Evolutionary conservation across 2,888 invertebrate species (phyloP), one percentile per base, ranked within the genome.

Genomic region (Operophtera brumata): DNA sequence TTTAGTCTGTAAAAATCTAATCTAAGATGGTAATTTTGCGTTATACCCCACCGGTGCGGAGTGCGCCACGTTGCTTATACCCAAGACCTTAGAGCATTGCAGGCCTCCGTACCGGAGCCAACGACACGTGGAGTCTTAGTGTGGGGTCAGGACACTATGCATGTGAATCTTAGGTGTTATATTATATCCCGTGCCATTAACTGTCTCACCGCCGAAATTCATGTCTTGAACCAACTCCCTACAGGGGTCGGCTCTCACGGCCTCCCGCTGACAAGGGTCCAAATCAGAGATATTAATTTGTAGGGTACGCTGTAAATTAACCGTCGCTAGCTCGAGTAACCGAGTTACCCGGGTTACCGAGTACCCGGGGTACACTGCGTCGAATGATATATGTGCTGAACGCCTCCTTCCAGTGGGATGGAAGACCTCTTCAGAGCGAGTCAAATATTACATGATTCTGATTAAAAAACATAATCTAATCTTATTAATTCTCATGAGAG

Each of bases 261-360:
- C 68, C 69, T 67, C 57, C 37, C 75, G 82, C 78, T 87, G 88
- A 89, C 87, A 85, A 84, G 88, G 87, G 87, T 87, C 84, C 79
- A 80, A 87, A 88, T 88, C 85, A 81, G 84, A 85, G 86, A 86
- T 88, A 88, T 88, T 88, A 88, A 88, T 89, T 87, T 86, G 86
- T 84, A 81, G 81, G 83, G 82, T 69, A 73, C 80, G 76, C 75
- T 85, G 84, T 85, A 86, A 86, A 87, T 88, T 86, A 86, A 86
- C 83, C 81, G 81, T 73, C 79, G 79, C 77, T 76, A 76, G 77
- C 72, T 54, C 63, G 55, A 79, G 76, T 84, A 82, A 83, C 84
- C 80, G 73, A 81, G 80, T 85, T 83, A 82, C 77, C 77, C 73
- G 59, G 52, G 59, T 62, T 44, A 42, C 49, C 20, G 35, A 54